These are phyloP conservation scores for Pterostichus niger DNA, from an alignment of 2,888 invertebrate genomes.

Conservation along the genomic window DNA sequence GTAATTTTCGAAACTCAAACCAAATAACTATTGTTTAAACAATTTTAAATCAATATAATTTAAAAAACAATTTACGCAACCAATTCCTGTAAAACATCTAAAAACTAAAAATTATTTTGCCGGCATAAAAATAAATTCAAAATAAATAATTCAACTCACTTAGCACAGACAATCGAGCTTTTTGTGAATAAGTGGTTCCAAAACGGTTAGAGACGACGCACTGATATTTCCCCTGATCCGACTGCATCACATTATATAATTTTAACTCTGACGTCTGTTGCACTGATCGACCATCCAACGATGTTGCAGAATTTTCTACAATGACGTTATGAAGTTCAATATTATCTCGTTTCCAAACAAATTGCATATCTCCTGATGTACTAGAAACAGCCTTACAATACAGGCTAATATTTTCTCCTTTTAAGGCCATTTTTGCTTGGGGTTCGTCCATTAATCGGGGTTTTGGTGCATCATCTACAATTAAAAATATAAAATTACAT, in stretches of 20 bases:
- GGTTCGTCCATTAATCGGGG: slow-evolving; percentile 92
- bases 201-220: slow-evolving; percentile 94
- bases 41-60: too few species aligned
- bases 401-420: slow-evolving; percentile 91
- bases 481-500: slow-evolving; percentile 66
- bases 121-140: slow-evolving; percentile 71
- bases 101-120: too few species aligned
- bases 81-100: too few species aligned
- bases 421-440: slow-evolving; percentile 89
- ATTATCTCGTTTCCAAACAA: slow-evolving; percentile 95
- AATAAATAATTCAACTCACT: slow-evolving; percentile 71
- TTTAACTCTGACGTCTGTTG: slow-evolving; percentile 86
- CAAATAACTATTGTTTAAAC: too few species aligned
- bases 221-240: slow-evolving; percentile 93
- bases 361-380: slow-evolving; percentile 86
- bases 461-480: slow-evolving; percentile 88
- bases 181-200: slow-evolving; percentile 93
- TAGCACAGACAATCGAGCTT: slow-evolving; percentile 91
- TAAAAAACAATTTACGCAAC: too few species aligned
- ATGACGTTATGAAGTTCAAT: slow-evolving; percentile 78
- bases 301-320: slow-evolving; percentile 78
- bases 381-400: slow-evolving; percentile 91
- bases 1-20: too few species aligned
- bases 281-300: slow-evolving; percentile 80
- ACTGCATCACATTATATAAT: slow-evolving; percentile 87